Conservation (phyloP, 2,888 invertebrate genomes). For the Lydus trimaculatus region DNA sequence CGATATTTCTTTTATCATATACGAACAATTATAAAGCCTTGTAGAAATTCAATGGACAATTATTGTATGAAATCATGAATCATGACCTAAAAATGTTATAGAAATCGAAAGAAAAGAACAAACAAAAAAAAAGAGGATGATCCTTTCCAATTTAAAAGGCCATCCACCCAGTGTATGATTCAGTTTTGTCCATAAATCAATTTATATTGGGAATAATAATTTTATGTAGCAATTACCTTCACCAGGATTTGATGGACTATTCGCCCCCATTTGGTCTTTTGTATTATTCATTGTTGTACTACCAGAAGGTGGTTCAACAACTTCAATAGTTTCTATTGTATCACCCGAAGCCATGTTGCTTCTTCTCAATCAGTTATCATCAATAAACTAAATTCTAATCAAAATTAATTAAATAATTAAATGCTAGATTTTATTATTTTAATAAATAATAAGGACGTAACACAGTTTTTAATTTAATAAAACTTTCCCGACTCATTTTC, state of each 20-base stretch:
- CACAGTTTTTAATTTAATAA: constrained; percentile 23
- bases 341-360: constrained; percentile 84
- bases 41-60: constrained; percentile 3
- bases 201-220: not conserved
- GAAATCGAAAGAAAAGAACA: not conserved
- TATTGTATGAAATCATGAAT: constrained; percentile 26
- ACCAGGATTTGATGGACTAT: constrained; percentile 68
- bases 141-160: constrained; percentile 12
- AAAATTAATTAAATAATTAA: not conserved
- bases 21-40: constrained; percentile 12
- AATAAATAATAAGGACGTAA: not conserved
- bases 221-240: constrained; percentile 61
- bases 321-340: constrained; percentile 79
- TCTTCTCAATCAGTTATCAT: not conserved
- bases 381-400: not conserved
- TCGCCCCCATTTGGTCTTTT: constrained; percentile 65
- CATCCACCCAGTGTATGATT: constrained; percentile 1
- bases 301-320: constrained; percentile 70
- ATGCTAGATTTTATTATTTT: constrained; percentile 17
- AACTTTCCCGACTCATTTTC: constrained; percentile 38
- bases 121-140: constrained; percentile 1
- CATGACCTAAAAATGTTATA: constrained; percentile 30
- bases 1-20: not conserved
- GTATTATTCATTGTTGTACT: constrained; percentile 63
- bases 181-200: not conserved